Evolutionary conservation across 37 sponge, comb jelly and placozoan species (phyloP).

Genomic region (Geodia barretti): DNA sequence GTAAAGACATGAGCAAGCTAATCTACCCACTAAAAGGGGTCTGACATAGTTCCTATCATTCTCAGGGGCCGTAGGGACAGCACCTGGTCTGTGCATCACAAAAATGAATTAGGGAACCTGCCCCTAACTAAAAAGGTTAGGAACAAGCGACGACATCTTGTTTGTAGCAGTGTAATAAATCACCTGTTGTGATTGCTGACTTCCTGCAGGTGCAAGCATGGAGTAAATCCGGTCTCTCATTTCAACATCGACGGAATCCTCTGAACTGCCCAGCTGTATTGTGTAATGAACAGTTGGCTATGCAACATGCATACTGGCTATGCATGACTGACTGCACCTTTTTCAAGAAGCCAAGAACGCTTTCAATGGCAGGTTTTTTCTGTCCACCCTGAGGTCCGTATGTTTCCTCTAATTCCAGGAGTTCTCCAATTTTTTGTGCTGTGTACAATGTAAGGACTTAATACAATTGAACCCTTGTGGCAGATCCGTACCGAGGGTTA

Average conservation of each 20-base stretch:
- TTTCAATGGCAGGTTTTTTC: background rate
- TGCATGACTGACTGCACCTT: background rate
- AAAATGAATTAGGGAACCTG: no score
- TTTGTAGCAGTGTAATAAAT: no score
- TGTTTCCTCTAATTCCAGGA: background rate
- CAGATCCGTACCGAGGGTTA: no score
- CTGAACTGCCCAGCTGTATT: background rate
- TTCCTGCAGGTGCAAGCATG: background rate
- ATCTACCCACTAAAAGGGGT: no score
- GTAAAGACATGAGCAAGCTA: no score
- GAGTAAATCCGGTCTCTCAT: background rate
- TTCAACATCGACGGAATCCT: background rate
- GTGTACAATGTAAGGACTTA: no score
- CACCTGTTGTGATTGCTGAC: background rate
- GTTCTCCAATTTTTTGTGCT: background rate
- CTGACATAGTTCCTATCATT: no score
- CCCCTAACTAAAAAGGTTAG: no score
- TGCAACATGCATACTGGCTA: background rate
- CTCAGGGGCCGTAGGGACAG: background rate
- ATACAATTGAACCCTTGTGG: no score
- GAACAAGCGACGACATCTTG: no score
- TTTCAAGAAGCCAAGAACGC: background rate
- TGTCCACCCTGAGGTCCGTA: background rate
- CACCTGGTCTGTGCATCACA: no score
- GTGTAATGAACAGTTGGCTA: no score